Percentiles rank a stretch among this genome's conserved stretches.
Conservation (phyloP, 2,113 vertebrate genomes). For the Bubo blakistoni region DNA sequence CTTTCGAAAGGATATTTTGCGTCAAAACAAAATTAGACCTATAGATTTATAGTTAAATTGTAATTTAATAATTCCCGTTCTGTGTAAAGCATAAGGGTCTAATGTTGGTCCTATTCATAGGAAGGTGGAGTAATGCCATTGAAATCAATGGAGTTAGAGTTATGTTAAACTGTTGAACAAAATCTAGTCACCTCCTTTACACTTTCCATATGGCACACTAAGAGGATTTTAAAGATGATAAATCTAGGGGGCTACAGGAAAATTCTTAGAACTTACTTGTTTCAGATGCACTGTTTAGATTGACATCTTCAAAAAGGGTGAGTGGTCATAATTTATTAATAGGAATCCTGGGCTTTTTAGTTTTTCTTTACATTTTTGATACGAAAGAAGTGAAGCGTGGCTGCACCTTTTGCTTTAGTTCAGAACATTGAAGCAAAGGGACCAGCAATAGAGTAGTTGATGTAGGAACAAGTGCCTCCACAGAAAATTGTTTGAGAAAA, state of each 20-base stretch:
- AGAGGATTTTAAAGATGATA: neutral
- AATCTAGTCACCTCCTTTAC: neutral
- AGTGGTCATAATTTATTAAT: neutral
- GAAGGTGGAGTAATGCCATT: neutral
- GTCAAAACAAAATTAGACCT: neutral
- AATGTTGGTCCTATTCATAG: neutral
- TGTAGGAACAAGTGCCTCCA: neutral
- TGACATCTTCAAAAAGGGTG: neutral
- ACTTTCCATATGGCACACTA: neutral
- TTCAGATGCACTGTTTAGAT: neutral
- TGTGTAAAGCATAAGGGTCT: neutral
- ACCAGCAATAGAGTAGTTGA: neutral
- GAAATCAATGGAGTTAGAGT: neutral
- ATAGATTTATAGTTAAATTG: neutral
- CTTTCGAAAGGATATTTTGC: neutral
- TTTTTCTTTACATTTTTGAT: neutral
- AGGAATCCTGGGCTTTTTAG: neutral
- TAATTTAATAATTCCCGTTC: neutral
- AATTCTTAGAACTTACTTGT: neutral
- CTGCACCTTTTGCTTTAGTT: neutral
- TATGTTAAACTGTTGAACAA: neutral
- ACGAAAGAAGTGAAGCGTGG: neutral
- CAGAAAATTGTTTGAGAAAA: neutral
- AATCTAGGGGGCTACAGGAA: neutral
- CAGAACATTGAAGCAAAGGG: neutral